A percentile compares a stretch with the other conserved stretches of the same genome.
Conservation (phyloP, 2,113 vertebrate genomes). For the Anarhynchus alexandrinus region DNA sequence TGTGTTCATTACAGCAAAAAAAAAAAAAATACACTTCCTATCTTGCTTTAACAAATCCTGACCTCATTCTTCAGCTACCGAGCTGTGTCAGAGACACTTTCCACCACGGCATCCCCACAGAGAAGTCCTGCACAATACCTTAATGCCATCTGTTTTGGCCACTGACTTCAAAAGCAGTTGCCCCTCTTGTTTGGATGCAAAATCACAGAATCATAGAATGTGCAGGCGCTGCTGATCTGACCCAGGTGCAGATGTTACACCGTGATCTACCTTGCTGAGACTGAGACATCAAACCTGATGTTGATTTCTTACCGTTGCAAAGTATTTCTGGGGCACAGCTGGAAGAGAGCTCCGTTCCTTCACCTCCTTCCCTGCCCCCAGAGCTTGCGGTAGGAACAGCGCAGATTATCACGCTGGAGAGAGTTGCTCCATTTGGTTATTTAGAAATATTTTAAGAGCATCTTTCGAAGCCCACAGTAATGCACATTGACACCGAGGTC, state of each 20-base stretch:
- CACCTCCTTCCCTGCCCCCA: neutral
- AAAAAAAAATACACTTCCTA: neutral
- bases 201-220: neutral
- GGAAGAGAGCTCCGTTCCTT: neutral
- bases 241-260: neutral
- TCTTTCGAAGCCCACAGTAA: constrained; percentile 32
- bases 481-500: constrained; percentile 13
- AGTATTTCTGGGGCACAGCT: constrained; percentile 10
- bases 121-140: neutral
- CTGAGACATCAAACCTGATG: neutral
- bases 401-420: constrained; percentile 1
- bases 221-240: neutral
- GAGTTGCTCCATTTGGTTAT: constrained; percentile 20
- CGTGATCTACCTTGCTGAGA: fast-evolving
- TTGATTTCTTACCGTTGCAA: neutral
- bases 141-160: neutral
- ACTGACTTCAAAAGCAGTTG: neutral
- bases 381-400: neutral
- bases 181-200: neutral
- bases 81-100: neutral
- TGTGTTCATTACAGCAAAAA: neutral
- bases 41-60: constrained; percentile 12
- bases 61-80: neutral
- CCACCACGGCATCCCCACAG: neutral
- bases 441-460: constrained; percentile 41